Base-by-base conservation (phyloP, 2,797 vertebrate species). In the Halcyon badia region DNA sequence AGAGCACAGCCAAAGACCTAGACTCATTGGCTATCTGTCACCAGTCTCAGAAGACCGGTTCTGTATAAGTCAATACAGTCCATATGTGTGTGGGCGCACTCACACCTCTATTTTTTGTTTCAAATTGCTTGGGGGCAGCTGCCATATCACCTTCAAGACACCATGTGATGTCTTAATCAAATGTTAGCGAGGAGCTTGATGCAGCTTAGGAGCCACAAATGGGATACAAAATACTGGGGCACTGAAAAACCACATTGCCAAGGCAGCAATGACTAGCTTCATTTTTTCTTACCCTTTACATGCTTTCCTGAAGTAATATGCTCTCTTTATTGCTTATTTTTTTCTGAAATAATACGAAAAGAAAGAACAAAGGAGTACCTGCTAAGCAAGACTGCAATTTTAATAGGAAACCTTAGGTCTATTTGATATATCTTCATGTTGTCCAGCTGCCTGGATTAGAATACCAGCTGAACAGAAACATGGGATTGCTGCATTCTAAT, bases 131-230 rank as follows among this genome's bases (percentile, higher is more conserved):
- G 49, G 56, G 90, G 89, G 41, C 81, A 85, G 89, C 69, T 94
- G 90, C 75, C 69, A 61, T 58, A 73, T 86, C 89, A 88, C 90
- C 91, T 62, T 90, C 48, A 68, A 91, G 87, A 58, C 64, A 64
- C 75, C 28, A 6, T 75, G 82, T 70, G 80, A 93, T 69, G 79
- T 86, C 92, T 96, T 95, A 96, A 96, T 97, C 90, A 95, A 96
- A 94, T 70, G 87, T 83, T 86, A 94, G 92, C 79, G 30, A 75
- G 77, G 80, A 97, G 42, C 69, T 37, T 41, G 78, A 77, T 78
- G 85, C 68, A 70, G 57, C 33, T 37, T 46, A 44, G 78, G 83
- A 93, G 82, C 64, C 70, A 78, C 73, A 83, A 90, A 76, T 7
- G 44, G 42, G 70, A 70, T 65, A 68, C 42, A 72, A 81, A 94